A percentile compares a stretch with the other conserved stretches of the same genome.
These are phyloP conservation scores for Callochromis pleurospilus DNA, from an alignment of 2,113 vertebrate genomes.

Conservation along the genomic window DNA sequence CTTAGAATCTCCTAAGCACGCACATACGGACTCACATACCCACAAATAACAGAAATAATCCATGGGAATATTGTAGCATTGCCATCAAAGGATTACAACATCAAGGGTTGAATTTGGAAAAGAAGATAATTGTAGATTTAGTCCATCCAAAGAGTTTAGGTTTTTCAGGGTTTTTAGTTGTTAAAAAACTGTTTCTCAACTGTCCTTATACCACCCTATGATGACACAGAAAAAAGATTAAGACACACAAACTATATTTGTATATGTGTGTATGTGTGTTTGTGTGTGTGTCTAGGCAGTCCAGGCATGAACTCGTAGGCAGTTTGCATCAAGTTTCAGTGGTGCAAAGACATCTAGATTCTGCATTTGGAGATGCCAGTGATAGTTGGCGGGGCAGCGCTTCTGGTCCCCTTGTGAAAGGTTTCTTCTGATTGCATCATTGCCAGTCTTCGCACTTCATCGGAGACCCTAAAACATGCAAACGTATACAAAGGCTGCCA, in stretches of 20 bases:
- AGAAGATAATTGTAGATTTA: neutral
- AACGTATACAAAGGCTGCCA: neutral
- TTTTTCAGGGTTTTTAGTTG: neutral
- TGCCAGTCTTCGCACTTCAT: conserved; percentile 4
- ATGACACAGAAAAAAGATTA: neutral
- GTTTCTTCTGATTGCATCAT: conserved; percentile 64
- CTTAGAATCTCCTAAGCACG: neutral
- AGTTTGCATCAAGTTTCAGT: neutral
- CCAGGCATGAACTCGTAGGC: neutral
- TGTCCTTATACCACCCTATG: neutral
- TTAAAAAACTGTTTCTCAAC: neutral
- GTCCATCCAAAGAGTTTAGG: neutral
- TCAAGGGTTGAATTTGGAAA: neutral
- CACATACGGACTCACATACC: neutral
- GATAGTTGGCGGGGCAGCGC: neutral
- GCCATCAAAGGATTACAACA: neutral
- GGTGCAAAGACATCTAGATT: neutral
- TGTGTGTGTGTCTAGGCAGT: neutral
- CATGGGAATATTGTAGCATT: neutral
- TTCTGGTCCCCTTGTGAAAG: neutral
- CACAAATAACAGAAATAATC: neutral
- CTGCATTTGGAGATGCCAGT: conserved; percentile 2
- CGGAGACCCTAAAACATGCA: conserved; percentile 30
- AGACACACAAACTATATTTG: neutral
- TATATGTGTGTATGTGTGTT: fast-evolving